phyloP scores from a whole-genome alignment of 2,113 vertebrate genomes.

The Upupa epops region DNA sequence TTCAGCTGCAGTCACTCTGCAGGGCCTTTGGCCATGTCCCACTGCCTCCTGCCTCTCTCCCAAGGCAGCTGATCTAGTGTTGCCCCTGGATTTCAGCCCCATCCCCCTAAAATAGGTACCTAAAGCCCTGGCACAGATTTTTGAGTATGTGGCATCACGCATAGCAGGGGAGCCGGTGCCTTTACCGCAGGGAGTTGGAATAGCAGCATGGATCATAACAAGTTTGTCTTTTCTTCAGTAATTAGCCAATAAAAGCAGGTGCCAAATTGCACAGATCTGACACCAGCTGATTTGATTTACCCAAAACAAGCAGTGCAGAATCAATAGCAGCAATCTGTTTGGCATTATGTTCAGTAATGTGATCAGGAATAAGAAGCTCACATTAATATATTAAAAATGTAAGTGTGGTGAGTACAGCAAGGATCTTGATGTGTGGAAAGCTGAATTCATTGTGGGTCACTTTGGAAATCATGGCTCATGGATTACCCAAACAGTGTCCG shows the following conservation, averaged over 20 bases:
- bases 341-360: conserved; percentile 35
- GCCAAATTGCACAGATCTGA: conserved; percentile 61
- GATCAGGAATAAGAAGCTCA: conserved; percentile 12
- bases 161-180: background rate
- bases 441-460: background rate
- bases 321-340: conserved; percentile 57
- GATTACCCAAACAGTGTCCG: background rate
- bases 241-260: conserved; percentile 44
- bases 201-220: background rate
- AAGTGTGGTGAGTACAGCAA: background rate
- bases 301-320: conserved; percentile 53
- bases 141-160: background rate
- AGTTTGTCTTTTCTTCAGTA: conserved; percentile 49
- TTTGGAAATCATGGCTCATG: background rate
- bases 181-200: background rate
- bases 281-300: conserved; percentile 56
- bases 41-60: background rate
- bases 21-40: accelerated
- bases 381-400: background rate
- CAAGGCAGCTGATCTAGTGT: background rate
- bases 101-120: background rate
- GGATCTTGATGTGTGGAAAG: background rate
- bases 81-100: background rate
- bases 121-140: background rate
- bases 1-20: background rate